phyloP scores from a whole-genome alignment of 2,113 vertebrate genomes.

The Hippopotamus amphibius region DNA sequence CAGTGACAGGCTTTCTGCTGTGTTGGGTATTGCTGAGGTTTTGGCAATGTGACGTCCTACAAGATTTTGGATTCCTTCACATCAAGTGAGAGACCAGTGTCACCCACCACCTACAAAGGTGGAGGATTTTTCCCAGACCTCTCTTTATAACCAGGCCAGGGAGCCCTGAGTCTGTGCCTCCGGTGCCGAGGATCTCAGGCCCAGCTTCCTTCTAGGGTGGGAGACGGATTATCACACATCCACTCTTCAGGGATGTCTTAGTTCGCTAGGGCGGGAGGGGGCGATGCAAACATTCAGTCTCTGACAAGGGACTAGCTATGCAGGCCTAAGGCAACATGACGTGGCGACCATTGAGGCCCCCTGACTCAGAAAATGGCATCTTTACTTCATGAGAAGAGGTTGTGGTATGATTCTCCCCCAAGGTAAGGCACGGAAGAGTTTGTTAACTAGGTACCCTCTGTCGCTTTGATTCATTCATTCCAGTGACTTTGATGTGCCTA shows the following conservation, averaged over 20 bases:
- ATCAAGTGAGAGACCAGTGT: background rate
- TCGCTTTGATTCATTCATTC: background rate
- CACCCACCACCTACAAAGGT: background rate
- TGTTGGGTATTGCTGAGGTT: background rate
- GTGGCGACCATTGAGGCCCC: background rate
- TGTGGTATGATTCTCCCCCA: background rate
- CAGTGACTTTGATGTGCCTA: background rate
- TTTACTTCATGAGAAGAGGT: background rate
- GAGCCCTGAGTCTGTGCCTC: background rate
- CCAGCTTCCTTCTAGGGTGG: background rate
- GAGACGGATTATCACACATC: background rate
- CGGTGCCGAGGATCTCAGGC: background rate
- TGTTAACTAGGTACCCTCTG: background rate
- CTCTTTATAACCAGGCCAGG: background rate
- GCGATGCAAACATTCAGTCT: background rate
- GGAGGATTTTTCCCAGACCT: background rate
- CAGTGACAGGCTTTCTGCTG: too few relatives aligned
- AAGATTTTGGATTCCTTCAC: background rate
- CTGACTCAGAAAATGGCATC: background rate
- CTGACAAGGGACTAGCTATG: background rate
- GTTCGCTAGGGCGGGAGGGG: background rate
- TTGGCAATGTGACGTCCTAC: background rate
- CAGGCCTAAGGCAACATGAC: background rate
- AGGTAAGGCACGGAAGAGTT: background rate
- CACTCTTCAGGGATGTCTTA: background rate